Evolutionary conservation across 1,140 invertebrate species (phyloP), one percentile per base, ranked within the genome.

Genomic region (Coenobita brevimanus): DNA sequence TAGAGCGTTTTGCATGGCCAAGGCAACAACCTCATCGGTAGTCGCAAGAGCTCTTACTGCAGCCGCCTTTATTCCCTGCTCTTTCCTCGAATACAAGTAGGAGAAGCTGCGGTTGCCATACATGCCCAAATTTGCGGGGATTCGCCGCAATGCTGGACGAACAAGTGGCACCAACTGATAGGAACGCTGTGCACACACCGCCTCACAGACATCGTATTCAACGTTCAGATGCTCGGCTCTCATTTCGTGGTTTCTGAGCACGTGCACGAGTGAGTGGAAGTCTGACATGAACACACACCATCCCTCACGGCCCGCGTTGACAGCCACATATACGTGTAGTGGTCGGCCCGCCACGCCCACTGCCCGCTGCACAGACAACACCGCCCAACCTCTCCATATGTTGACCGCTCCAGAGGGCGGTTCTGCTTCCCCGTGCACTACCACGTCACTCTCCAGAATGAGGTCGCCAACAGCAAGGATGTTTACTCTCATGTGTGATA

Each of bases 371-470:
- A n/a, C n/a, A n/a, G n/a, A n/a, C n/a, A n/a, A n/a, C n/a, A n/a
- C n/a, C n/a, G n/a, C n/a, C n/a, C n/a, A n/a, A n/a, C n/a, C n/a
- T n/a, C n/a, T n/a, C n/a, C n/a, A n/a, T n/a, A n/a, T n/a, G n/a
- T n/a, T n/a, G 21, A 82, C 38, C 17, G 38, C 36, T 3, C 27
- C 8, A n/a, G 36, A 8, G n/a, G 60, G 13, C 41, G 36, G 36
- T 27, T n/a, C 60, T 24, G 24, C 54, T 24, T 41, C 76, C 27
- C 36, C 24, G 76, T 81, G 78, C 30, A 62, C 78, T 10, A 57
- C 79, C 13, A 82, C 60, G 43, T 60, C 60, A 38, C 79, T 60
- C 33, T 82, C 79, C n/a, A n/a, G n/a, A n/a, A n/a, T n/a, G n/a
- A n/a, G n/a, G n/a, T n/a, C n/a, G n/a, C n/a, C n/a, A n/a, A n/a